Evolutionary conservation across 92 coral and sea anemone genomes (phyloP).

Genomic region (Palythoa heliodiscus): DNA sequence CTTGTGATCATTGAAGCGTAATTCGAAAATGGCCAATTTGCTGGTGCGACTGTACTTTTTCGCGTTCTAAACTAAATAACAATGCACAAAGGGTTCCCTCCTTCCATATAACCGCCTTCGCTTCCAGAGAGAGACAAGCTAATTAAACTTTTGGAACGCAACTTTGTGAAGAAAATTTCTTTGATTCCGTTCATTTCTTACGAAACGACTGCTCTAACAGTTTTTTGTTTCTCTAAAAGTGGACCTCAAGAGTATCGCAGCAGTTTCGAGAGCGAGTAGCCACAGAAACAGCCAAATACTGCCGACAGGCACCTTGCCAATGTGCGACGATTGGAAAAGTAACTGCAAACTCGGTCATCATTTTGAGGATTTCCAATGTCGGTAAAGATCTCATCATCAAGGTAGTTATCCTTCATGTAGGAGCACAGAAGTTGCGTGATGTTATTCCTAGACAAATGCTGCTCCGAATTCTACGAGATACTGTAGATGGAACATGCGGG

Average conservation of each 20-base stretch:
- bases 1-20: too few relatives aligned
- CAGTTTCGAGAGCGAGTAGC: conserved; percentile 18
- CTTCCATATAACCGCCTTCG: too few relatives aligned
- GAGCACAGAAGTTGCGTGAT: background rate
- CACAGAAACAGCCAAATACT: background rate
- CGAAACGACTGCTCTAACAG: background rate
- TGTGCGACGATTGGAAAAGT: background rate
- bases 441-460: background rate
- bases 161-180: too few relatives aligned
- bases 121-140: too few relatives aligned
- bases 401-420: conserved; percentile 17
- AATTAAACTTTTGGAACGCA: too few relatives aligned
- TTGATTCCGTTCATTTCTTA: too few relatives aligned
- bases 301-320: conserved; percentile 14
- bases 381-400: conserved; percentile 26
- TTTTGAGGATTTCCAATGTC: background rate
- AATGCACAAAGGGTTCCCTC: too few relatives aligned
- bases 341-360: background rate
- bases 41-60: too few relatives aligned
- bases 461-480: conserved; percentile 15
- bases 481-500: conserved; percentile 24
- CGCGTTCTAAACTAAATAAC: too few relatives aligned
- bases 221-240: background rate
- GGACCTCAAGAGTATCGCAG: background rate
- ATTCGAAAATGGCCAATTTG: too few relatives aligned